Evolutionary conservation across 2,888 invertebrate species (phyloP), one percentile per base, ranked within the genome.

Genomic region (Galerucella nymphaeae): DNA sequence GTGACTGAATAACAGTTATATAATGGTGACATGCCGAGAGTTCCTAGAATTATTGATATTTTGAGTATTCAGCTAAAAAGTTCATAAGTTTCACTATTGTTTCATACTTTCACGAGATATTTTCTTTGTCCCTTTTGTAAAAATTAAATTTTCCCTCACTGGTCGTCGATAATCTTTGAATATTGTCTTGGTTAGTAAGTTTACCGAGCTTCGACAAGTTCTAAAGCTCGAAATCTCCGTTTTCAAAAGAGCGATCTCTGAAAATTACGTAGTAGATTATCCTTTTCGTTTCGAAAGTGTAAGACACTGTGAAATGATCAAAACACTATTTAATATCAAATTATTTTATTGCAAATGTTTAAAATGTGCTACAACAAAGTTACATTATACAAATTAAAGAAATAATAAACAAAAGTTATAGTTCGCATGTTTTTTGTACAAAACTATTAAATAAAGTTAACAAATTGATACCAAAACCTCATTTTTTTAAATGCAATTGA

Each of bases 351-450:
- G 66, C 57, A 66, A 48, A 45, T 58, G 45, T 58, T 23, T 20
- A 66, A 58, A 66, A 70, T 57, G 63, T 70, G 70, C 70, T 41
- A 58, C 10, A 57, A 42, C 41, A n/a, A n/a, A 55, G 23, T 20
- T 10, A 10, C n/a, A 48, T 48, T 6, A 48, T 45, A 42, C 42
- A 63, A 42, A 63, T 45, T 50, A 9, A 20, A 61, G 20, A 55
- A 68, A 45, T 53, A 58, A 57, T 48, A 65, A 64, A 42, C 41
- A 13, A 42, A 9, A 14, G 30, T 18, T 18, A 57, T 20, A 65
- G 11, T 50, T 71, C 14, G 66, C 70, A 71, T 71, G 66, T 71
- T 71, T 70, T 65, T 62, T 61, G 65, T 71, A 70, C 65, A 70
- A 42, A 20, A 50, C 30, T 18, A 16, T 18, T 10, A 61, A 63